A percentile compares a stretch with the other conserved stretches of the same genome.
These are phyloP conservation scores for Tromatobia lineatoria DNA, from an alignment of 2,888 invertebrate species.

Conservation along the genomic window DNA sequence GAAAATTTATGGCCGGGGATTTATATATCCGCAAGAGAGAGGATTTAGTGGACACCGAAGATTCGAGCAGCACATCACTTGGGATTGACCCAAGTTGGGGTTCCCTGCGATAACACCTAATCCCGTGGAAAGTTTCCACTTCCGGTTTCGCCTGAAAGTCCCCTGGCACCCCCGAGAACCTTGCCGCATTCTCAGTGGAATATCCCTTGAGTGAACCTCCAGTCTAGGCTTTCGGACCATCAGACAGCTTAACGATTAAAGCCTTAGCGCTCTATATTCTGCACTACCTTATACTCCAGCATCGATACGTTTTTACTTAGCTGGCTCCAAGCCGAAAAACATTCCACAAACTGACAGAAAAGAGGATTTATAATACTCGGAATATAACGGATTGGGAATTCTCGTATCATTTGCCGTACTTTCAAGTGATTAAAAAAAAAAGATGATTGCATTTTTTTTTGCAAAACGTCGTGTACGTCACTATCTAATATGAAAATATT, in stretches of 20 bases:
- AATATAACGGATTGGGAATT: background rate
- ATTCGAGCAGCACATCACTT: background rate
- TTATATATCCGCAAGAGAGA: background rate
- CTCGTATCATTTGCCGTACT: background rate
- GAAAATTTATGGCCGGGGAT: background rate
- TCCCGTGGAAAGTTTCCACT: conserved; percentile 51
- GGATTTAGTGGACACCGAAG: conserved; percentile 6
- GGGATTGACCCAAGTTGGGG: conserved; percentile 10
- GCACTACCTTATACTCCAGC: background rate
- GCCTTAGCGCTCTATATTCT: conserved; percentile 19
- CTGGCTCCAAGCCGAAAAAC: background rate
- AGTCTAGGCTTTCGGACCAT: conserved; percentile 47
- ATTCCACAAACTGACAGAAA: conserved; percentile 7
- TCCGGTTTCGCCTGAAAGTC: conserved; percentile 39
- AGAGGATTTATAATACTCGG: background rate
- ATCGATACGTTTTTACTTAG: conserved; percentile 7
- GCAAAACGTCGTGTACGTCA: too few species aligned
- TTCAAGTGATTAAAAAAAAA: background rate
- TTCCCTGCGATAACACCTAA: conserved; percentile 19
- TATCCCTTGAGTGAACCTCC: conserved; percentile 33
- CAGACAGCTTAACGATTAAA: conserved; percentile 58
- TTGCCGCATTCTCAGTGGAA: conserved; percentile 22
- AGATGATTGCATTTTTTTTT: too few species aligned
- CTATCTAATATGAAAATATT: too few species aligned
- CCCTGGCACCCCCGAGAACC: background rate